These are phyloP conservation scores for Caenorhabditis zanzibari DNA, from an alignment of 2,888 invertebrate genomes.

Conservation along the genomic window DNA sequence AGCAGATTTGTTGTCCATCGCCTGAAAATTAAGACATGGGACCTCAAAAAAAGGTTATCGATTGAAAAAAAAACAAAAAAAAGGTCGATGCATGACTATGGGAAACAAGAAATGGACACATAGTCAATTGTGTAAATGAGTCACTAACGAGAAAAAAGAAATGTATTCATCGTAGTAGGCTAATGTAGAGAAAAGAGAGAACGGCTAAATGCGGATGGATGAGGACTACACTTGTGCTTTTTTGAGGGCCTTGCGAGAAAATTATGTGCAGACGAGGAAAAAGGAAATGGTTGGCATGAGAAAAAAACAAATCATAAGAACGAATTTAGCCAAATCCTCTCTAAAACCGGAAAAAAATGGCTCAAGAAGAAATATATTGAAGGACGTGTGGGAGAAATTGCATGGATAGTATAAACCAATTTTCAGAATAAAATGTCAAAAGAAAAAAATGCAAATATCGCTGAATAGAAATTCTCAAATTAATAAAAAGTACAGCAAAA, in stretches of 20 bases:
- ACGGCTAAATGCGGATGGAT: background rate
- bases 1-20: background rate
- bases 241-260: background rate
- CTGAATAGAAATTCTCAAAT: no score
- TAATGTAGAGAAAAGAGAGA: background rate
- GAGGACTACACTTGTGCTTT: background rate
- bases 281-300: background rate
- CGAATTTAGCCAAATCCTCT: background rate
- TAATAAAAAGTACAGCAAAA: no score
- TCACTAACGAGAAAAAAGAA: constrained; percentile 1
- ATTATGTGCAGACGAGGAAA: background rate
- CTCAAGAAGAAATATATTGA: no score
- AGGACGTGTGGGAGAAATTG: background rate
- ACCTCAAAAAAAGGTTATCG: constrained; percentile 9
- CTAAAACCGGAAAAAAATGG: no score
- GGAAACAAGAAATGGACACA: background rate
- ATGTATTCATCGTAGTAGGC: constrained; percentile 15
- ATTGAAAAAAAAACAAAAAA: background rate
- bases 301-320: background rate
- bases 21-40: background rate
- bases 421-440: no score
- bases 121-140: constrained; percentile 45
- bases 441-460: no score
- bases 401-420: background rate
- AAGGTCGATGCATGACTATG: background rate